phyloP scores from a whole-genome alignment of 2,797 vertebrate genomes.

The Rhabdophis nuchalis region DNA sequence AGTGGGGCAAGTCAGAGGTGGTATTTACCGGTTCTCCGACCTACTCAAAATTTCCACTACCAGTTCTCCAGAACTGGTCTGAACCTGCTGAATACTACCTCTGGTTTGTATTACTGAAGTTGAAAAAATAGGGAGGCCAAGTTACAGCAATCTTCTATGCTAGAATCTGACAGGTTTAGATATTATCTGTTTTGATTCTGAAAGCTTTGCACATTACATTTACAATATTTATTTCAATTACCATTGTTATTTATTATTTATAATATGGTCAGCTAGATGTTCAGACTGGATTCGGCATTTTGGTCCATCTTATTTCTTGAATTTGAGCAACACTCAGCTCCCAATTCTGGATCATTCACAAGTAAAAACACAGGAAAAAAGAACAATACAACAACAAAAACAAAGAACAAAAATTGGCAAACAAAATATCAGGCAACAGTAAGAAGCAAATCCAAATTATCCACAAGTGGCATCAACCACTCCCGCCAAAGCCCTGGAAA shows the following conservation, averaged over 20 bases:
- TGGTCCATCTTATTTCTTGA: background rate
- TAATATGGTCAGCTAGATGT: background rate
- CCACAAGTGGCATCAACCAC: background rate
- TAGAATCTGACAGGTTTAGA: background rate
- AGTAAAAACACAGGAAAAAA: background rate
- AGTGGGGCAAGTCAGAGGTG: too few relatives aligned
- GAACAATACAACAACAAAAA: background rate
- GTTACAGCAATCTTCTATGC: background rate
- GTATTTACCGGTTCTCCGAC: too few relatives aligned
- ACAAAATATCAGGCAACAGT: background rate
- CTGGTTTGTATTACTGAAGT: background rate
- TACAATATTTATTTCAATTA: background rate
- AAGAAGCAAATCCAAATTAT: background rate
- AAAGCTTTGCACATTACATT: background rate
- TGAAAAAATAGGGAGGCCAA: background rate
- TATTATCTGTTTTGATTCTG: background rate
- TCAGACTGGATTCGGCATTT: background rate
- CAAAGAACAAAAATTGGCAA: background rate
- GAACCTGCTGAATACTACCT: too few relatives aligned
- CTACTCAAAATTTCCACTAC: too few relatives aligned
- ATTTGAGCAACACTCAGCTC: background rate
- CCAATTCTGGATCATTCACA: background rate
- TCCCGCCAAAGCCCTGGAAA: background rate
- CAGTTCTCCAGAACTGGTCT: too few relatives aligned
- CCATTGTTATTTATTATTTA: background rate